phyloP scores from a whole-genome alignment of 2,888 invertebrate species.

The Oscheius sp. region DNA sequence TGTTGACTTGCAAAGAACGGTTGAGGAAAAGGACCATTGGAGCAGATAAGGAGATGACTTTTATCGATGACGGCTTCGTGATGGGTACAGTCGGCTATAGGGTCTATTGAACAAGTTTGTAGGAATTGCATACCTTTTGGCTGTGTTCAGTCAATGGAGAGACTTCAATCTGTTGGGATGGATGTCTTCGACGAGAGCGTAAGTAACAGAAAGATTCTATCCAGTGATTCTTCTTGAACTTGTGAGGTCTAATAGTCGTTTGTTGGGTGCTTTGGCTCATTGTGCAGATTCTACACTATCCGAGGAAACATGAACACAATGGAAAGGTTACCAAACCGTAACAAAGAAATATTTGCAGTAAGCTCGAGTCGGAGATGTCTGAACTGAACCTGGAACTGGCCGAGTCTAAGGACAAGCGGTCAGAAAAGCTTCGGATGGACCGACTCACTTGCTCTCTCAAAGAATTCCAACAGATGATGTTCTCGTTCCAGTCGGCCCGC shows the following conservation, averaged over 20 bases:
- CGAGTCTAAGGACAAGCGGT: slow-evolving; percentile 34
- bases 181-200: slow-evolving; percentile 82
- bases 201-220: background rate
- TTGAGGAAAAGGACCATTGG: slow-evolving; percentile 84
- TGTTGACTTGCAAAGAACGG: slow-evolving; percentile 89
- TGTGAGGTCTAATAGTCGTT: too few relatives aligned
- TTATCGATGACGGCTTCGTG: slow-evolving; percentile 98
- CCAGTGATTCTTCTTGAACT: background rate
- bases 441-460: slow-evolving; percentile 25
- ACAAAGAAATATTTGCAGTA: slow-evolving; percentile 23
- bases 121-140: slow-evolving; percentile 89
- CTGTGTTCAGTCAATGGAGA: slow-evolving; percentile 86
- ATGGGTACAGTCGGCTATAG: slow-evolving; percentile 80
- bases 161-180: slow-evolving; percentile 93
- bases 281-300: too few relatives aligned
- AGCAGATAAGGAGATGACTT: slow-evolving; percentile 84
- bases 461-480: slow-evolving; percentile 90
- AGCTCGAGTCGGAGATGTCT: slow-evolving; percentile 38
- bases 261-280: too few relatives aligned
- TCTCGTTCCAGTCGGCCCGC: slow-evolving; percentile 90
- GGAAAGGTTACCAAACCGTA: background rate
- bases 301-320: too few relatives aligned
- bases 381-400: slow-evolving; percentile 24
- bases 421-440: slow-evolving; percentile 38
- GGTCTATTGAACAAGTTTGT: slow-evolving; percentile 39